These are phyloP conservation scores for Leptinotarsa tumamoca DNA, from an alignment of 2,888 invertebrate genomes.

Conservation along the genomic window DNA sequence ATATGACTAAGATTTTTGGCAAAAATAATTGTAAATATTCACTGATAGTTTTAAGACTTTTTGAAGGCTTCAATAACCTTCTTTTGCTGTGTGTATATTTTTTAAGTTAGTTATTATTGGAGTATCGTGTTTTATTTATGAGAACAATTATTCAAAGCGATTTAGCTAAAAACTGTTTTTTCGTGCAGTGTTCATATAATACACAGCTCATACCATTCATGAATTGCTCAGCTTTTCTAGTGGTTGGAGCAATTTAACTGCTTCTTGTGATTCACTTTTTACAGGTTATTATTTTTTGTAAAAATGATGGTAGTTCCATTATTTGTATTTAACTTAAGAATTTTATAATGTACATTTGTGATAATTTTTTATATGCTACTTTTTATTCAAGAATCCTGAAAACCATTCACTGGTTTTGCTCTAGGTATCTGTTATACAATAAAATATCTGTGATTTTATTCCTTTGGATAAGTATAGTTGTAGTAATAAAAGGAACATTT, in stretches of 20 bases:
- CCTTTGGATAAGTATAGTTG: conserved; percentile 54
- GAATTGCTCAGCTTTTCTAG: neutral
- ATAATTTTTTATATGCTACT: conserved; percentile 43
- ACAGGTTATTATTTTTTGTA: neutral
- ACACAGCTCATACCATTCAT: no score
- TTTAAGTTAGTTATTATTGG: neutral
- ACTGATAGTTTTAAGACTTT: conserved; percentile 1
- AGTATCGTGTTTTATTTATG: neutral
- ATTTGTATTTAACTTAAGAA: neutral
- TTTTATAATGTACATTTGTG: conserved; percentile 38
- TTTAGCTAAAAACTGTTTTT: neutral
- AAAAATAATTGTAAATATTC: neutral
- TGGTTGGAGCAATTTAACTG: neutral
- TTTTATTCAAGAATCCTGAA: conserved; percentile 27
- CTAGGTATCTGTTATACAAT: conserved; percentile 57
- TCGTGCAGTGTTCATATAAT: neutral
- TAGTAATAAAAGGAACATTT: conserved; percentile 39
- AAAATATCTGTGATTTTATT: conserved; percentile 67
- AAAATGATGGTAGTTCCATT: neutral
- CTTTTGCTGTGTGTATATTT: conserved; percentile 1
- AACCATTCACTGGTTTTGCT: conserved; percentile 29
- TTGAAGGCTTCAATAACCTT: neutral
- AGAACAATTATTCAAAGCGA: neutral
- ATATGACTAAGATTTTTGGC: neutral
- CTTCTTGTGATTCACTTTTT: neutral